Evolutionary conservation across 2,113 vertebrate genomes (phyloP).

Genomic region (Sclerurus mexicanus): DNA sequence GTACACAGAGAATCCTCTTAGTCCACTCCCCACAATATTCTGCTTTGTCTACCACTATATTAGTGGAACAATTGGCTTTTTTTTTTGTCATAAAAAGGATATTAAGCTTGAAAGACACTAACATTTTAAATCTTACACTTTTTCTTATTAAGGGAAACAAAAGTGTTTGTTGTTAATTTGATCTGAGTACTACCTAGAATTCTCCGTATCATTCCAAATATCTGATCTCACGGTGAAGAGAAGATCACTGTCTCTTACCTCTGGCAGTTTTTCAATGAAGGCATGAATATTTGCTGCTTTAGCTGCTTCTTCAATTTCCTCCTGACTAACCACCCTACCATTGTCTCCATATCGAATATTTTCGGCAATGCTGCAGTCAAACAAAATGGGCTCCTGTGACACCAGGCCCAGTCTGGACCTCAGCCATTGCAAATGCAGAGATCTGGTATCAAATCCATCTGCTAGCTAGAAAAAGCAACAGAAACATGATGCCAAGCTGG

Average conservation of each 20-base stretch:
- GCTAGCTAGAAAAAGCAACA: conserved; percentile 62
- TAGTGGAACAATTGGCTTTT: not conserved
- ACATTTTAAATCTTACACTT: not conserved
- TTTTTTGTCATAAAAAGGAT: not conserved
- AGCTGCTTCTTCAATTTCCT: conserved; percentile 63
- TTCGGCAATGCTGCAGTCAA: conserved; percentile 69
- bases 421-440: conserved; percentile 55
- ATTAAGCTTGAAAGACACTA: not conserved
- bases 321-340: conserved; percentile 47
- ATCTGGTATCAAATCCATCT: conserved; percentile 64
- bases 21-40: not conserved
- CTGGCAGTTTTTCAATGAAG: conserved; percentile 67
- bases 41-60: not conserved
- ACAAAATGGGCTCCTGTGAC: conserved; percentile 71
- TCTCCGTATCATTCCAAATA: not conserved
- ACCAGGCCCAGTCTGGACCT: conserved; percentile 64
- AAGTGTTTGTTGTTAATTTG: not conserved
- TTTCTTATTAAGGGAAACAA: not conserved
- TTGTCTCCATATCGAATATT: conserved; percentile 69
- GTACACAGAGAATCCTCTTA: not conserved
- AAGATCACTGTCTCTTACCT: conserved; percentile 36
- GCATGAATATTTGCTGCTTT: conserved; percentile 68
- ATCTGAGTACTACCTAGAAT: not conserved
- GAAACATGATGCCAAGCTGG: not conserved
- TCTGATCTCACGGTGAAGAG: not conserved